These are phyloP conservation scores for Ctenoplectra terminalis DNA, from an alignment of 1,140 invertebrate species.

Conservation along the genomic window DNA sequence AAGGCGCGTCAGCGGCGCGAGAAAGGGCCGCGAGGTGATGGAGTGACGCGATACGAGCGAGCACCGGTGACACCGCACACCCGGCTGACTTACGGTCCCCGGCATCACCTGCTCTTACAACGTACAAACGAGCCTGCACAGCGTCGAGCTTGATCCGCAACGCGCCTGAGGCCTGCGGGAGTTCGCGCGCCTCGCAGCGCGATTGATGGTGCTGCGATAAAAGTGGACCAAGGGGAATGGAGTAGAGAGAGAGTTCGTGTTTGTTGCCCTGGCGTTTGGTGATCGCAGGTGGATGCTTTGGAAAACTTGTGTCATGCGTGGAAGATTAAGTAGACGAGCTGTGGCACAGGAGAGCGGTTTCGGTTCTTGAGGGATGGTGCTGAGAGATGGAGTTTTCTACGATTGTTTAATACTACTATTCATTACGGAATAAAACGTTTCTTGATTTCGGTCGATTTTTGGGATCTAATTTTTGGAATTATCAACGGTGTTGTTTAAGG, in stretches of 20 bases:
- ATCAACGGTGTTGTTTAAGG: too few relatives aligned
- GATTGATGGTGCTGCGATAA: constrained; percentile 2
- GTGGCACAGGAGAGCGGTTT: too few relatives aligned
- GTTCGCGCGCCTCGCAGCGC: background rate
- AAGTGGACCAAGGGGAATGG: background rate
- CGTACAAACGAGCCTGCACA: constrained; percentile 56
- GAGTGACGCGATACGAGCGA: constrained; percentile 56
- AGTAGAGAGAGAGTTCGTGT: background rate
- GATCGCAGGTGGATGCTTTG: background rate
- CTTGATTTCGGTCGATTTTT: too few relatives aligned
- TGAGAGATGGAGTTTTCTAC: too few relatives aligned
- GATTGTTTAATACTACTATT: too few relatives aligned
- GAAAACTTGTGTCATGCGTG: background rate
- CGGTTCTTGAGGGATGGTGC: too few relatives aligned
- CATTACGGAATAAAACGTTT: too few relatives aligned
- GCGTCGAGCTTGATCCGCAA: constrained; percentile 49
- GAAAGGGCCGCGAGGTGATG: constrained; percentile 55
- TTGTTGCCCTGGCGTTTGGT: background rate
- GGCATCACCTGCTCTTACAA: constrained; percentile 53
- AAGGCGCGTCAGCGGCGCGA: constrained; percentile 34
- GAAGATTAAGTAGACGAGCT: too few relatives aligned
- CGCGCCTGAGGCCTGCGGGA: background rate
- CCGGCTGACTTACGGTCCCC: constrained; percentile 57
- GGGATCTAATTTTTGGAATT: too few relatives aligned
- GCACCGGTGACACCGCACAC: constrained; percentile 56